phyloP scores from a whole-genome alignment of 2,113 vertebrate species.

The Caretta caretta region DNA sequence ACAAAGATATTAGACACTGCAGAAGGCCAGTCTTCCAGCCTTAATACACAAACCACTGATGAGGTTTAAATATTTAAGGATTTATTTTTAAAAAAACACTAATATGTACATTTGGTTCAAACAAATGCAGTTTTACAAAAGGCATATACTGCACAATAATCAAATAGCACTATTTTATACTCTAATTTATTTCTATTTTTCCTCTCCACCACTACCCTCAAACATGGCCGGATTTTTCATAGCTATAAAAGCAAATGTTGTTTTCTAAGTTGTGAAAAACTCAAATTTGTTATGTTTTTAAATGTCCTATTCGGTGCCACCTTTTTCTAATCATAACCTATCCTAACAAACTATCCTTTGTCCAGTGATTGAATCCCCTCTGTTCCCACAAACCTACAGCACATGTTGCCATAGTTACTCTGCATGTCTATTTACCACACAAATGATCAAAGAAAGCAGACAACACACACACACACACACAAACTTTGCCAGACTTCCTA shows the following conservation, averaged over 20 bases:
- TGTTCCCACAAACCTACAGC: conserved; percentile 78
- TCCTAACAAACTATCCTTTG: conserved; percentile 86
- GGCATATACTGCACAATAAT: neutral
- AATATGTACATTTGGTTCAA: neutral
- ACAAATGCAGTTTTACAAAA: neutral
- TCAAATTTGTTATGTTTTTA: conserved; percentile 26
- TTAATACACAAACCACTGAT: neutral
- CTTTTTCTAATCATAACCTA: conserved; percentile 82
- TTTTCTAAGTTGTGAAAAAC: conserved; percentile 64
- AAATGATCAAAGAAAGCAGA: conserved; percentile 86
- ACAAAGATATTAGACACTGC: rapidly evolving
- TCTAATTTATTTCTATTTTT: conserved; percentile 32
- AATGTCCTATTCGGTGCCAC: conserved; percentile 68
- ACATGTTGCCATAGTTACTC: conserved; percentile 87
- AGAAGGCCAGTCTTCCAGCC: neutral
- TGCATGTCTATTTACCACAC: conserved; percentile 86
- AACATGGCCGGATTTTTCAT: neutral
- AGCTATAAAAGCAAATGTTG: conserved; percentile 34
- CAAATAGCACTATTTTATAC: neutral
- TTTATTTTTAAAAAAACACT: neutral
- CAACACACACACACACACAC: conserved; percentile 70
- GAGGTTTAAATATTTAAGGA: neutral
- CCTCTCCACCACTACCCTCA: neutral
- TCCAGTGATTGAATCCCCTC: conserved; percentile 72
- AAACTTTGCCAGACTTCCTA: conserved; percentile 80